phyloP scores from a whole-genome alignment of 1,140 invertebrate genomes.

The Bombus sylvicola region DNA sequence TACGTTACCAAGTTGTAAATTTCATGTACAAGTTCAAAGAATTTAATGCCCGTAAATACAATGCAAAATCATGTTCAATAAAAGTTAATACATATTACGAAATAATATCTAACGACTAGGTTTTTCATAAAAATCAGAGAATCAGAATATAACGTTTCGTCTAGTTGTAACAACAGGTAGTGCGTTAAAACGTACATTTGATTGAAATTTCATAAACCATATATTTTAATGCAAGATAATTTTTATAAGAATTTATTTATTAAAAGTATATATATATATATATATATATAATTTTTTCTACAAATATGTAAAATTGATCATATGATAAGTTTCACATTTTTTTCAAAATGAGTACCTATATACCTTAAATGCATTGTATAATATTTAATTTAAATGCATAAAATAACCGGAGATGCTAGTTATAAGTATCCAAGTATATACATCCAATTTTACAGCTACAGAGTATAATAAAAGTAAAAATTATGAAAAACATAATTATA shows the following conservation, averaged over 20 bases:
- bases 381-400: not conserved
- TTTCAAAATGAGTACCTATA: not conserved
- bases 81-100: not conserved
- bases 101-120: not conserved
- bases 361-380: not conserved
- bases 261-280: not conserved
- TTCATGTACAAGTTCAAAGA: constrained; percentile 94
- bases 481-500: too few species aligned
- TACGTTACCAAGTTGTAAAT: constrained; percentile 96
- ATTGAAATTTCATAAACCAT: not conserved
- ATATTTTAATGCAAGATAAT: constrained; percentile 6
- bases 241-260: too few species aligned
- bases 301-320: not conserved
- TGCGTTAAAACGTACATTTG: not conserved
- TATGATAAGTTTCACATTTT: not conserved
- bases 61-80: not conserved
- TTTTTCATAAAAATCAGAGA: not conserved
- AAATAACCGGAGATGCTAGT: not conserved
- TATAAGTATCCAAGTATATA: not conserved
- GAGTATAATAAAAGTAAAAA: constrained; percentile 2
- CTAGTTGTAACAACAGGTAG: not conserved
- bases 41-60: constrained; percentile 72
- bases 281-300: not conserved
- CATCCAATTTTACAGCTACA: not conserved
- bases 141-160: constrained; percentile 10